phyloP scores from a whole-genome alignment of 1,140 invertebrate genomes.

The Nasonia vitripennis region DNA sequence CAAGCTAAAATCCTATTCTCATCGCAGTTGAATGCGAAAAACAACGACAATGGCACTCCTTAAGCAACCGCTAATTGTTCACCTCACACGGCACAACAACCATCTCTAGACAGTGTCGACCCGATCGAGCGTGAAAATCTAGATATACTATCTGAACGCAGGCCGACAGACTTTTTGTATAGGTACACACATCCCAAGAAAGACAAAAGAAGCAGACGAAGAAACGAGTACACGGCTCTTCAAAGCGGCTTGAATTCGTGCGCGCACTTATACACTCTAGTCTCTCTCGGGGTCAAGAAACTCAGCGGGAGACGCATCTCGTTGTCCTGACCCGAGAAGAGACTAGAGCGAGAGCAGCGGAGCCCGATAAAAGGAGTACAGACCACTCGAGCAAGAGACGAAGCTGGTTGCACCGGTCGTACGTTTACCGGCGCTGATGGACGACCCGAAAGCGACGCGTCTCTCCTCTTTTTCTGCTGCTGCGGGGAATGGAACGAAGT shows the following conservation, averaged over 20 bases:
- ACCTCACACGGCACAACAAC: too few species aligned
- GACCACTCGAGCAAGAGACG: background rate
- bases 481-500: background rate
- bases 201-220: conserved; percentile 1
- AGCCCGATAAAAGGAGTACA: conserved; percentile 11
- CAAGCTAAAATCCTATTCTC: background rate
- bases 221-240: background rate
- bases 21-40: background rate
- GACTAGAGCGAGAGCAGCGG: background rate
- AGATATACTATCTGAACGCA: background rate
- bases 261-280: background rate
- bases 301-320: background rate
- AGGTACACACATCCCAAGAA: background rate
- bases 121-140: background rate
- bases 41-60: too few species aligned
- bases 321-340: background rate
- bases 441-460: background rate
- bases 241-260: background rate
- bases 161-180: background rate
- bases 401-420: background rate
- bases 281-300: conserved; percentile 34
- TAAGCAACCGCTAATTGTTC: too few species aligned
- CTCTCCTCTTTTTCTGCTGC: background rate
- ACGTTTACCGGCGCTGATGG: background rate
- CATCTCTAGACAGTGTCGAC: too few species aligned